Base-by-base conservation (phyloP, 2,888 invertebrate species). In the Mythimna vitellina region DNA sequence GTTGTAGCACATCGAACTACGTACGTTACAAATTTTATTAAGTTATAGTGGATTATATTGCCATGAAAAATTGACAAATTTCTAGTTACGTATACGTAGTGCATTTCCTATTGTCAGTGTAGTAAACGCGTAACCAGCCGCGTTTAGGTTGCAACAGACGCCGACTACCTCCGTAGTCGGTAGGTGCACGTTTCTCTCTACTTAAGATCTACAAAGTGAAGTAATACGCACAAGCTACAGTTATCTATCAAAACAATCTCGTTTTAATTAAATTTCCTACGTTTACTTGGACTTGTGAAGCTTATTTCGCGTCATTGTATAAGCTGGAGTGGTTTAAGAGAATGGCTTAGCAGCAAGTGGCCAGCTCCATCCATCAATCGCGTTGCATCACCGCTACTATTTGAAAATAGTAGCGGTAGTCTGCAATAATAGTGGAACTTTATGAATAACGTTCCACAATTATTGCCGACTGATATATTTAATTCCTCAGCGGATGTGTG, bases 361-460 rank as follows among this genome's bases (percentile, higher is more conserved):
- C 25, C 32, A 38, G 65, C 78, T 73, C 65, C 76, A 72, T 84
- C 66, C 35, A 76, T 75, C 64, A 70, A 49, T 60, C n/a, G 25
- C 7, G 62, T 81, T 84, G 46, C 84, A 38, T 80, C 70, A 77
- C 38, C 9, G 1, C 56, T 66, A 71, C 70, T 71, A 80, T 81
- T 85, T 83, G 83, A n/a, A n/a, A n/a, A n/a, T n/a, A n/a, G n/a
- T n/a, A n/a, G n/a, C n/a, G n/a, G n/a, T n/a, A n/a, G n/a, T n/a
- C n/a, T n/a, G n/a, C n/a, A n/a, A n/a, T n/a, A n/a, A n/a, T n/a
- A n/a, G n/a, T n/a, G n/a, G n/a, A n/a, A n/a, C n/a, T n/a, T n/a
- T n/a, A n/a, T n/a, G n/a, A 78, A 85, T 83, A 87, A 86, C 66
- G 78, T 85, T 86, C 85, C 72, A 69, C 73, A 82, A 69, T 76